These are phyloP conservation scores for Bradypus variegatus DNA, from an alignment of 2,797 vertebrate species.

Conservation along the genomic window DNA sequence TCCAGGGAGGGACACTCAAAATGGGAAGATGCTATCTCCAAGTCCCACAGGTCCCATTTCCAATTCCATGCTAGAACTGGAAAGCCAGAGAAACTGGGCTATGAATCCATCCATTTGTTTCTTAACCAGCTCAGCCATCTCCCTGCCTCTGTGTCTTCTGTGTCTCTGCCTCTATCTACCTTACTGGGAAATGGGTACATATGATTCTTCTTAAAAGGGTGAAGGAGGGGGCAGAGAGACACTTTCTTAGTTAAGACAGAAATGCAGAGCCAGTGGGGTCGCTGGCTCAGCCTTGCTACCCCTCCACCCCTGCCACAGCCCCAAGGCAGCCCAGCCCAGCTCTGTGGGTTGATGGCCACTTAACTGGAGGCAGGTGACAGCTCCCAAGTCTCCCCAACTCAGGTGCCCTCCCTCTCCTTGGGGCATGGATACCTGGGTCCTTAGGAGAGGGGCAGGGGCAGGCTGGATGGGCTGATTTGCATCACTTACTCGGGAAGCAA, in stretches of 20 bases:
- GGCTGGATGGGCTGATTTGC: conserved; percentile 52
- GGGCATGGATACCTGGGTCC: conserved; percentile 34
- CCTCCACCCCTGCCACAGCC: neutral
- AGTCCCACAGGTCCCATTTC: neutral
- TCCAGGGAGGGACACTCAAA: neutral
- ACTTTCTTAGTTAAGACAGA: neutral
- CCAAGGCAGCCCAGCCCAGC: neutral
- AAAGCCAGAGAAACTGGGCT: neutral
- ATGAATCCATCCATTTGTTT: neutral
- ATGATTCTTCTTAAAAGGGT: neutral
- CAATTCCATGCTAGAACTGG: neutral
- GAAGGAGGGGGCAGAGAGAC: neutral
- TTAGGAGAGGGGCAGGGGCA: neutral
- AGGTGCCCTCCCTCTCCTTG: neutral
- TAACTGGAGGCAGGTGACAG: neutral
- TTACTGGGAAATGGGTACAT: neutral
- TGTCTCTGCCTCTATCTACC: neutral
- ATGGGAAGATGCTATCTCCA: neutral
- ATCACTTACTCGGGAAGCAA: conserved; percentile 63
- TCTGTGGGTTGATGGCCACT: neutral
- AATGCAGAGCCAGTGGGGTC: neutral
- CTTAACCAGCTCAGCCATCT: neutral
- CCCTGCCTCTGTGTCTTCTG: neutral
- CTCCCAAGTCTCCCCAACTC: neutral
- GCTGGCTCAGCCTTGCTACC: neutral